Evolutionary conservation across 2,888 invertebrate genomes (phyloP), one percentile per base, ranked within the genome.

Genomic region (Stenotaenia linearis): DNA sequence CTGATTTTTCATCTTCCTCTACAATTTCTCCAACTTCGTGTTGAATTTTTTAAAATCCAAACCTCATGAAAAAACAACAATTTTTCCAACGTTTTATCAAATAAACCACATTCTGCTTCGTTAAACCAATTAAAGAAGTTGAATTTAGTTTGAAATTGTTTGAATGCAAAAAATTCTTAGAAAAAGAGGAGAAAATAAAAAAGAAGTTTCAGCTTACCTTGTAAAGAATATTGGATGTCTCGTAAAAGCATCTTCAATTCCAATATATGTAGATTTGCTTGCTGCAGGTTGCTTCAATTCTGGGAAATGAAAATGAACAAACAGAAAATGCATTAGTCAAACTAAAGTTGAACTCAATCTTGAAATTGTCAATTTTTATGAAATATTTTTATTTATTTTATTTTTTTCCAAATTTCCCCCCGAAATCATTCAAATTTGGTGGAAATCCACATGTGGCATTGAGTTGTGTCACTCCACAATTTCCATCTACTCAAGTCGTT

Each of bases 181-280:
- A 50, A 50, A 50, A 50, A n/a, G 21, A 50, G 7, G 4, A 50
- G 18, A 50, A 18, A n/a, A 40, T 12, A 15, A 50, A n/a, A 15
- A 15, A 7, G 18, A 50, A 7, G 18, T 50, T 50, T 50, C 50
- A 50, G 18, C 18, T 50, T 50, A 18, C 50, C 21, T 50, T 50
- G 18, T 18, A 50, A 50, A 21, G 50, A 28, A 69, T 69, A 69
- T 69, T 69, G 69, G 25, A 50, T 50, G 50, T 50, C 21, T 50
- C 50, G 50, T 50, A 50, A 69, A 69, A 69, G 69, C 69, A 50
- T 69, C 69, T 69, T 25, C 69, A 28, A 69, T 69, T 23, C n/a
- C 61, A 9, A 3, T 23, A 69, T 69, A 69, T 69, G 69, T 15
- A 69, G 28, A 69, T 28, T 28, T 28, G 25, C 18, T n/a, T 21